A percentile compares a stretch with the other conserved stretches of the same genome.
Evolutionary conservation across 2,888 invertebrate genomes (phyloP).

Genomic region (Aphodius granarius): DNA sequence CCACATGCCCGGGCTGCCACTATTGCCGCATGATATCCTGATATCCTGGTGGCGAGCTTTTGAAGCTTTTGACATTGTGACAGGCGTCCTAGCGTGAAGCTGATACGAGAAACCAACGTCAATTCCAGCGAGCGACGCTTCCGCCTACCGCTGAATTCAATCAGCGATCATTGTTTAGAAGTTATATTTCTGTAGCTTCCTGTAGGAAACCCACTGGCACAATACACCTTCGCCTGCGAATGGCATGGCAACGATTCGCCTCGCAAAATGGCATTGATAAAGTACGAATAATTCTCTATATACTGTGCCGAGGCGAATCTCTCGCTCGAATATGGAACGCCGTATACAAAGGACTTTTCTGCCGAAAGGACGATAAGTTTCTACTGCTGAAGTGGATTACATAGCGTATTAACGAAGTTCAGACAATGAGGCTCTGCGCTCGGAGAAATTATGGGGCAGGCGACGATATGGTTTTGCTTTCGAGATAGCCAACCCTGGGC

Average conservation of each 20-base stretch:
- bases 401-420: not conserved
- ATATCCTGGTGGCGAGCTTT: constrained; percentile 8
- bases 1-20: not conserved
- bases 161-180: constrained; percentile 39
- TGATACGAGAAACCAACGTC: constrained; percentile 26
- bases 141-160: constrained; percentile 34
- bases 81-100: constrained; percentile 33
- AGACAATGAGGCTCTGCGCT: not conserved
- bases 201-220: constrained; percentile 24
- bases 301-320: not conserved
- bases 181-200: constrained; percentile 33
- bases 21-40: constrained; percentile 9
- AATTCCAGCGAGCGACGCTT: constrained; percentile 16
- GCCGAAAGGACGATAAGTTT: not conserved
- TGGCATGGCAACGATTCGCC: constrained; percentile 6
- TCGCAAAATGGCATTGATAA: not conserved
- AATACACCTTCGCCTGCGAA: constrained; percentile 18
- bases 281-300: not conserved
- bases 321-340: not conserved
- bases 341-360: not conserved
- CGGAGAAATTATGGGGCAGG: not conserved
- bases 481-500: not conserved
- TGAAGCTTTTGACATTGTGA: constrained; percentile 23
- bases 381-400: not conserved
- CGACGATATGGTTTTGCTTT: not conserved